Conservation (phyloP, 2,888 invertebrate genomes). For the Phyllotreta striolata region DNA sequence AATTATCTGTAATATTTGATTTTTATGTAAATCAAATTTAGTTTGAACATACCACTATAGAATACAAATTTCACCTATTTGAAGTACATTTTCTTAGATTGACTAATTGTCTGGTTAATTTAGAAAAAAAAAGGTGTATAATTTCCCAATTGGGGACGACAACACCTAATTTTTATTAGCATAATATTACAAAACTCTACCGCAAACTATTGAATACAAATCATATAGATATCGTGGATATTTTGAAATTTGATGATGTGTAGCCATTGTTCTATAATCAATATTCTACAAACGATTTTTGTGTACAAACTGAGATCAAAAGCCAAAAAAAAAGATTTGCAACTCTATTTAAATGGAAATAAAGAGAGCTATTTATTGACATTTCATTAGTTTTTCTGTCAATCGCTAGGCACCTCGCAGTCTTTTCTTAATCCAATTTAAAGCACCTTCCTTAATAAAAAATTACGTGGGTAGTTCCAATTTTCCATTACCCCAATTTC, state of each 20-base stretch:
- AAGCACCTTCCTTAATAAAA: conserved; percentile 48
- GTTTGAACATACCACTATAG: too few relatives aligned
- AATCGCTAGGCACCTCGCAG: conserved; percentile 59
- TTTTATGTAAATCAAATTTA: too few relatives aligned
- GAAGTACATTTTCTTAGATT: too few relatives aligned
- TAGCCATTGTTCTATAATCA: conserved; percentile 1
- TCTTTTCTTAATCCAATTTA: conserved; percentile 55
- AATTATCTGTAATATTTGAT: conserved; percentile 28
- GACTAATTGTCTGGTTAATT: too few relatives aligned
- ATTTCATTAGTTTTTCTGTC: conserved; percentile 47
- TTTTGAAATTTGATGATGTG: conserved; percentile 10
- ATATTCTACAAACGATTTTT: conserved; percentile 32
- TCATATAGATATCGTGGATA: neutral
- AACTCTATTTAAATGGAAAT: conserved; percentile 40
- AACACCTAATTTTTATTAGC: neutral
- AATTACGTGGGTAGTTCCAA: conserved; percentile 14
- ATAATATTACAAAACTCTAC: conserved; percentile 26
- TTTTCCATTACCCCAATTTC: neutral
- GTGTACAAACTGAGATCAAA: conserved; percentile 59
- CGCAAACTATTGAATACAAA: conserved; percentile 21
- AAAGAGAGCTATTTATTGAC: conserved; percentile 55
- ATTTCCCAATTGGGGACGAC: too few relatives aligned
- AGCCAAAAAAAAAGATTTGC: conserved; percentile 41
- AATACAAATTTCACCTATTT: too few relatives aligned
- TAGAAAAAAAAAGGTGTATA: too few relatives aligned